Evolutionary conservation across 2,797 vertebrate genomes (phyloP), one percentile per base, ranked within the genome.

Genomic region (Acipenser transmontanus): DNA sequence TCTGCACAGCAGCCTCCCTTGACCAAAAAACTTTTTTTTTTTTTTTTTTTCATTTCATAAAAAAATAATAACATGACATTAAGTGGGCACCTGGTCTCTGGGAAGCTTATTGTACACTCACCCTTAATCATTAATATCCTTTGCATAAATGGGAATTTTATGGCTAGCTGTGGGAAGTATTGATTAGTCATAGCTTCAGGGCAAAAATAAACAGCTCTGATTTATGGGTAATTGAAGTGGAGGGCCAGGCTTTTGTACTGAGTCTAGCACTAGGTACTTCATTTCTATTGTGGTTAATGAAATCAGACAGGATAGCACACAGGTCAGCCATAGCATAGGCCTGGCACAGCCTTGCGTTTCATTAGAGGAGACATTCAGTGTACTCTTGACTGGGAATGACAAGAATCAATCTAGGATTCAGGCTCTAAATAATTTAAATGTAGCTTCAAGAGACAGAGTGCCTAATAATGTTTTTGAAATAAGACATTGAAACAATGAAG

Each of bases 71-170:
- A 60, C 48, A n/a, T 49, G 47, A 12, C 8, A 17, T 67, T 54
- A 54, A 67, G 50, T 14, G 50, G 60, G 49, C 47, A 6, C 49
- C n/a, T n/a, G 9, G 6, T 69, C 72, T 82, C 77, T 79, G 73
- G 73, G 64, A 52, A 65, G 62, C 69, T 76, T 71, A 78, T 85
- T 83, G 79, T 73, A 63, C 12, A 6, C 63, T 78, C 63, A 72
- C 14, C 66, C 68, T 6, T 11, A 47, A 62, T 61, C 81, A 84
- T 85, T 80, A 75, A 82, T 82, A 81, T 72, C 74, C 70, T 81
- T 83, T 80, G 75, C 70, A 61, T 69, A 50, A 69, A 72, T 66
- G 48, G 61, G 66, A 77, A 70, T 68, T 68, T 69, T 59, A 61
- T 17, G 6, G 20, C 10, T 20, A 60, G 13, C 49, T 47, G 61